Evolutionary conservation across 92 coral and sea anemone genomes (phyloP), one percentile per base, ranked within the genome.

Genomic region (Zoanthus sansibaricus): DNA sequence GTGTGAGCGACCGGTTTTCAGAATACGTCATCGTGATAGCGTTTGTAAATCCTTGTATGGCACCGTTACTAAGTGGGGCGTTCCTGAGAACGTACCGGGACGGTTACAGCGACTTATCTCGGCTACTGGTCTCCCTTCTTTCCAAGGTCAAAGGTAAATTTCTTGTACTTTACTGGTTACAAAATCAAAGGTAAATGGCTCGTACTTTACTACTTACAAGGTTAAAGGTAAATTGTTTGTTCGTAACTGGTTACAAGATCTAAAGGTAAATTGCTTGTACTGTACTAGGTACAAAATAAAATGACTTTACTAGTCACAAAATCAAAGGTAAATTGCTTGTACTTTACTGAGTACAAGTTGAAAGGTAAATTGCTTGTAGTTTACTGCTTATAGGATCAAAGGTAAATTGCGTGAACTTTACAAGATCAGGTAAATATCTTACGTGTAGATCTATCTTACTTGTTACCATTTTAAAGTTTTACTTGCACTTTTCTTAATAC

Each of bases 1-100:
- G 72, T 49, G 87, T 94, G 78, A 89, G 88, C 9, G 79, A 87
- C 15, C 83, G 83, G 47, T 82, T 94, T 55, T 20, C 83, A 56
- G 96, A 94, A 58, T 91, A 93, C 73, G 94, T 82, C 42, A 78
- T 93, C 32, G 94, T 90, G 12, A 93, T 83, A 3, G 85, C 98
- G 85, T 93, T 94, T 71, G 64, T 92, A 13, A 88, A 88, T 64
- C 95, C 92, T 11, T 77, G 93, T 46, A 77, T 94, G 48, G 92
- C 84, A 48, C 98, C 98, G 31, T 10, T 94, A 17, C 72, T 94
- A 72, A 89, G 84, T 67, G 92, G 93, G 15, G 82, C 77, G 13
- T 93, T 94, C 62, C 52, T 94, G 12, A 47, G 32, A 49, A 89
- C 91, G 47, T 94, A 90, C 83, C 84, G 96, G n/a, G 88, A 89